phyloP scores from a whole-genome alignment of 1,140 invertebrate species.

The Heterodera schachtii region DNA sequence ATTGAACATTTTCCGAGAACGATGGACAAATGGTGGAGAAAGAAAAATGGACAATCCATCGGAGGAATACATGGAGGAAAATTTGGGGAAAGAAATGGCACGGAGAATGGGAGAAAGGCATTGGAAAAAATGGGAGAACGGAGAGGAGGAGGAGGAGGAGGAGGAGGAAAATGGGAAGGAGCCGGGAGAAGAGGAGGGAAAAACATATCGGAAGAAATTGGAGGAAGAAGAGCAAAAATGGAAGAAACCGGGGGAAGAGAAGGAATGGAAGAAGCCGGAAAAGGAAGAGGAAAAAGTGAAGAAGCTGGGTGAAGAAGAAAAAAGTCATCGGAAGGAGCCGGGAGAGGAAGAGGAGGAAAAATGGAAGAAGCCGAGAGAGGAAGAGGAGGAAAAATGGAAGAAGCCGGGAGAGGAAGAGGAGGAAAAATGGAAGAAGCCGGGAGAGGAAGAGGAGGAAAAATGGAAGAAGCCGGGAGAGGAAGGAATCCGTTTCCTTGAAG shows the following conservation, averaged over 20 bases:
- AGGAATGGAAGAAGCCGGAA: neutral
- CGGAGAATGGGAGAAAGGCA: constrained; percentile 4
- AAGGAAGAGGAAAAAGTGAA: no score
- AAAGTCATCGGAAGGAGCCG: no score
- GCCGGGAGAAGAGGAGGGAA: no score
- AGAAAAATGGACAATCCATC: neutral
- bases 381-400: neutral
- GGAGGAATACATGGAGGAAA: neutral
- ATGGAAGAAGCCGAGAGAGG: neutral
- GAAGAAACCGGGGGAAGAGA: neutral
- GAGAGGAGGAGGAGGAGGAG: neutral
- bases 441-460: neutral
- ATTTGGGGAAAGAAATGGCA: neutral
- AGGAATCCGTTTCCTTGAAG: neutral
- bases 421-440: neutral
- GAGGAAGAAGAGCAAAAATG: neutral
- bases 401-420: no score
- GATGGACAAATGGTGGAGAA: constrained; percentile 7
- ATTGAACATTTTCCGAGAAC: constrained; percentile 1
- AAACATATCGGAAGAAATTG: no score
- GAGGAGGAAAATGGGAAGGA: no score
- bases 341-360: neutral
- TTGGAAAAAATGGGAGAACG: neutral
- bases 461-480: neutral
- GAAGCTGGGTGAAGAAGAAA: no score